phyloP scores from a whole-genome alignment of 30 jellyfish, hydroid and myxozoan species.

The Catostylus mosaicus region DNA sequence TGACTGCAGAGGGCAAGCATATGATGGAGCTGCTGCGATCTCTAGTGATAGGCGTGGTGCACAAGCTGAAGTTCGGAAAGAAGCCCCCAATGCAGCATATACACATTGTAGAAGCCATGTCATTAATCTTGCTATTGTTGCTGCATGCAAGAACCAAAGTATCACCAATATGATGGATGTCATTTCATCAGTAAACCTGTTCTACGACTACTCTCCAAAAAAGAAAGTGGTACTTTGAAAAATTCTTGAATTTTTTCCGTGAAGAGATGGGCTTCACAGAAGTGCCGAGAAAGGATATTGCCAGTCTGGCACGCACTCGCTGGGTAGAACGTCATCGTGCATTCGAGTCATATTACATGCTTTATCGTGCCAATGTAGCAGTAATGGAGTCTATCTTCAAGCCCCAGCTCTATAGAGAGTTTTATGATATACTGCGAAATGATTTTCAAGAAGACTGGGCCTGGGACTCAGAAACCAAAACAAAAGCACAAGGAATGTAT shows the following conservation, averaged over 20 bases:
- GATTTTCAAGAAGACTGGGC: slow-evolving; percentile 35
- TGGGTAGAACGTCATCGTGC: slow-evolving; percentile 57
- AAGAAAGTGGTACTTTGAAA: slow-evolving; percentile 35
- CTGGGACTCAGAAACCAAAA: slow-evolving; percentile 57
- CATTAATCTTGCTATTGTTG: slow-evolving; percentile 26
- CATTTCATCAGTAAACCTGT: slow-evolving; percentile 17
- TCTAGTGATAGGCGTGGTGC: slow-evolving; percentile 35
- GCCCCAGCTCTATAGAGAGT: slow-evolving; percentile 31
- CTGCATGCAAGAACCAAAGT: slow-evolving; percentile 45
- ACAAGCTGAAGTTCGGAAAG: slow-evolving; percentile 36
- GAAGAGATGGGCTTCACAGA: slow-evolving; percentile 33
- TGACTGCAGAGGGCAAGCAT: slow-evolving; percentile 48
- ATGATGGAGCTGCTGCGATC: slow-evolving; percentile 66
- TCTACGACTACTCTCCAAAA: slow-evolving; percentile 39
- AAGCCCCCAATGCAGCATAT: slow-evolving; percentile 36
- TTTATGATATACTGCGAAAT: slow-evolving; percentile 19
- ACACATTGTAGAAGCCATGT: slow-evolving; percentile 60
- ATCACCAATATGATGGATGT: slow-evolving; percentile 1
- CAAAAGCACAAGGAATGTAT: slow-evolving; percentile 31
- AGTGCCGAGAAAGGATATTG: slow-evolving; percentile 11
- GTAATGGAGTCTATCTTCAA: slow-evolving; percentile 39
- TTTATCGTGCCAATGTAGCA: neutral
- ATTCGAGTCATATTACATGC: slow-evolving; percentile 30
- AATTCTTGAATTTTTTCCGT: neutral
- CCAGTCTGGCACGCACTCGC: slow-evolving; percentile 39